A percentile compares a stretch with the other conserved stretches of the same genome.
phyloP scores from a whole-genome alignment of 2,888 invertebrate genomes.

The Resseliella maxima region DNA sequence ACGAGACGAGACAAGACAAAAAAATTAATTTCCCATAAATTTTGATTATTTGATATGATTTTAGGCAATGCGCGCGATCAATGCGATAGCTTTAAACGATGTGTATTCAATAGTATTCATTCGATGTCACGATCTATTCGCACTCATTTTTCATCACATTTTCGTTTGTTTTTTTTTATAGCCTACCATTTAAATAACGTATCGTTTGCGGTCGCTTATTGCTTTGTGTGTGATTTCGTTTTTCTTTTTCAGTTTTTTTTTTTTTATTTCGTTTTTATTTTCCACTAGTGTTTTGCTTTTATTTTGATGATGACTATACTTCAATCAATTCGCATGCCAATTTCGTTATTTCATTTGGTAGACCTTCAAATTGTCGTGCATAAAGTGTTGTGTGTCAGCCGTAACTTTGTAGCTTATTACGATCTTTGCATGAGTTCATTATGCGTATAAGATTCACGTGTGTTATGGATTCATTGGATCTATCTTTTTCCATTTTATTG shows the following conservation, averaged over 20 bases:
- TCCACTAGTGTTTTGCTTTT: too few species aligned
- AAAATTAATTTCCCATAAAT: too few species aligned
- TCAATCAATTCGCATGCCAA: slow-evolving; percentile 1
- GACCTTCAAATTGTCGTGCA: slow-evolving; percentile 36
- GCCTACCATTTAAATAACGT: neutral
- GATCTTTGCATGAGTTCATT: neutral
- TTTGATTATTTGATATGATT: neutral
- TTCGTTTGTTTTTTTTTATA: neutral
- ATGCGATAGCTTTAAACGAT: neutral
- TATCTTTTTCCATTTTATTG: neutral
- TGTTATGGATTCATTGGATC: neutral
- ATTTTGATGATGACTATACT: neutral
- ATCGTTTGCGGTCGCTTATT: neutral
- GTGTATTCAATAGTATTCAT: neutral
- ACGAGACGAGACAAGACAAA: too few species aligned
- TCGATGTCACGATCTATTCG: neutral
- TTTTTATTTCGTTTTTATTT: neutral
- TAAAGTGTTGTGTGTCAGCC: neutral
- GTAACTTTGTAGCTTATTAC: neutral
- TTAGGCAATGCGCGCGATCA: neutral
- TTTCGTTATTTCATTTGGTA: slow-evolving; percentile 6
- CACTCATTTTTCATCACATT: neutral
- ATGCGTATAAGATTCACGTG: neutral
- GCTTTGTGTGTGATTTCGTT: neutral
- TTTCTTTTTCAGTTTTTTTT: neutral